phyloP scores from a whole-genome alignment of 2,113 vertebrate species.

The Bos indicus region DNA sequence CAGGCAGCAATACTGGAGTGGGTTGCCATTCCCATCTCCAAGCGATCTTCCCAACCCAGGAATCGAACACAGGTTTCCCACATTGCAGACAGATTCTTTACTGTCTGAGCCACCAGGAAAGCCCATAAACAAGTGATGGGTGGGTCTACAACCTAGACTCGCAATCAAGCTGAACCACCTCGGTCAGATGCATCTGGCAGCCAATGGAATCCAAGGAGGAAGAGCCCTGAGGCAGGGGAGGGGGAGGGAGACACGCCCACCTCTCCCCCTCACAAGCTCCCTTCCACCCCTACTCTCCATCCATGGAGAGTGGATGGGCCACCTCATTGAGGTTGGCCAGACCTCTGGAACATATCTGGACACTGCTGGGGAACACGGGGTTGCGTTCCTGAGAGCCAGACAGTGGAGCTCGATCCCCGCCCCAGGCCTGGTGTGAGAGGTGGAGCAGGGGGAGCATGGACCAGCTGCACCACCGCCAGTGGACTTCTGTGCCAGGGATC shows the following conservation, averaged over 20 bases:
- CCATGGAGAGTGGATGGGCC: not conserved
- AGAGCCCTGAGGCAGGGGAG: not conserved
- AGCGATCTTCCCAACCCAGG: not conserved
- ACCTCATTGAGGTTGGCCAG: not conserved
- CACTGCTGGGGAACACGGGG: not conserved
- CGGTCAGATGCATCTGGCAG: not conserved
- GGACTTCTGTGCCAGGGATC: not conserved
- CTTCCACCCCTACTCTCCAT: rapidly evolving
- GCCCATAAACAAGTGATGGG: not conserved
- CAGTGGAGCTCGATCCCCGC: not conserved
- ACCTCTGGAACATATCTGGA: not conserved
- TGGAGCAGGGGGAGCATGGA: not conserved
- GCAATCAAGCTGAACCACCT: not conserved
- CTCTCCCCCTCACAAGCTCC: not conserved
- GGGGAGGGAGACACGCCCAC: not conserved
- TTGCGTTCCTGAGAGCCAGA: not conserved
- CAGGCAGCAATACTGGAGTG: not conserved
- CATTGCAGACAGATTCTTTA: not conserved
- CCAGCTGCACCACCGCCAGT: no score
- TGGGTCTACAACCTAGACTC: not conserved
- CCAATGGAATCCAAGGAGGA: not conserved
- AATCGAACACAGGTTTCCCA: not conserved
- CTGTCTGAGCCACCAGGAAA: not conserved
- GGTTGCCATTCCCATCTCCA: not conserved
- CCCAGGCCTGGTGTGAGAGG: not conserved